These are phyloP conservation scores for Scylla paramamosain DNA, from an alignment of 1,140 invertebrate genomes.

Conservation along the genomic window DNA sequence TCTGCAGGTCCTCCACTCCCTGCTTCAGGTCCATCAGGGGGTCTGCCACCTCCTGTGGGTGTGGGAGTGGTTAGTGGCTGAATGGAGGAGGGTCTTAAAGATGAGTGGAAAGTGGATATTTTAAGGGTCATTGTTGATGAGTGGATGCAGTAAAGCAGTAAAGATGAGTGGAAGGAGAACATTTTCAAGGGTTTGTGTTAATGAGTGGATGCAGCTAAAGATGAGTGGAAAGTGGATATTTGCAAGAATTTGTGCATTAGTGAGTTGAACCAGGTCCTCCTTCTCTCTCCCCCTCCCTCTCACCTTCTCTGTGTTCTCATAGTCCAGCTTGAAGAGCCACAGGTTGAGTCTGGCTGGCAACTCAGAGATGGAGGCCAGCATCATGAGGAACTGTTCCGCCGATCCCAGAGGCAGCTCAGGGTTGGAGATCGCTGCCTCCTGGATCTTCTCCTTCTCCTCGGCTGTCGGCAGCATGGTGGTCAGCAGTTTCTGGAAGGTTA, in stretches of 20 bases:
- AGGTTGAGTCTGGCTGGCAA: slow-evolving; percentile 95
- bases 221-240: no score
- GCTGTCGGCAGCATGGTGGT: slow-evolving; percentile 96
- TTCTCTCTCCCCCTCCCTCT: neutral
- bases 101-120: no score
- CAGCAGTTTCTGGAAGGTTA: slow-evolving; percentile 89
- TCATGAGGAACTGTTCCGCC: slow-evolving; percentile 98
- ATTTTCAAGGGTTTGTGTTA: no score
- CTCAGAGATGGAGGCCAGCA: slow-evolving; percentile 96
- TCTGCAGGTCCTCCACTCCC: slow-evolving; percentile 93
- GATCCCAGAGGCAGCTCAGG: slow-evolving; percentile 97
- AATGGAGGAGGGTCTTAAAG: neutral
- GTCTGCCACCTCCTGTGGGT: slow-evolving; percentile 95
- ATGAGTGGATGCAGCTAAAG: no score
- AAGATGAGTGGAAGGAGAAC: no score
- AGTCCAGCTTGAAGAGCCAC: slow-evolving; percentile 99
- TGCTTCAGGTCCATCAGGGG: slow-evolving; percentile 99
- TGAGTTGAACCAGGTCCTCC: no score
- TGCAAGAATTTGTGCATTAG: no score
- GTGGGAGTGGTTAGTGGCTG: neutral
- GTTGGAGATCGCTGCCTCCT: slow-evolving; percentile 95
- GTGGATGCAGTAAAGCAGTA: no score
- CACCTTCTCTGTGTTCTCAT: slow-evolving; percentile 96
- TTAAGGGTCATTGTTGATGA: no score
- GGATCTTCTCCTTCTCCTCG: slow-evolving; percentile 97